Conservation (phyloP, 2,797 vertebrate genomes). For the Falco peregrinus region DNA sequence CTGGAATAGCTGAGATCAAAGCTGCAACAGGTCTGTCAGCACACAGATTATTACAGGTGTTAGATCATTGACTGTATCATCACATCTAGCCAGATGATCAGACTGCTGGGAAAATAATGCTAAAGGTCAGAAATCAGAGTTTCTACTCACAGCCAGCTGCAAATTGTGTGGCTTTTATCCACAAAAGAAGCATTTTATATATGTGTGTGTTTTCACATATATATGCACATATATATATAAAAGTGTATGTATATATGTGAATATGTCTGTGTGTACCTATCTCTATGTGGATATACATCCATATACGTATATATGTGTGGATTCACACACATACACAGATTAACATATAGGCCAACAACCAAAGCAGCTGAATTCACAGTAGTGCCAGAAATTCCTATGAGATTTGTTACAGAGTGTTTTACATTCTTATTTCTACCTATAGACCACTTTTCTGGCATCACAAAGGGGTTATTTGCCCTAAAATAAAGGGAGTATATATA, state of each 20-base stretch:
- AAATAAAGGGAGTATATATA: not conserved
- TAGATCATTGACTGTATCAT: not conserved
- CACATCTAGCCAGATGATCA: not conserved
- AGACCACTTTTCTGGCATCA: not conserved
- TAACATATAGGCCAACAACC: not conserved
- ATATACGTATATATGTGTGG: not conserved
- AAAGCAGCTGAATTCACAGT: not conserved
- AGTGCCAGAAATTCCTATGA: not conserved
- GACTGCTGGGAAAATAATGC: not conserved
- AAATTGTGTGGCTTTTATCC: not conserved
- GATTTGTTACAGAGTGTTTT: not conserved
- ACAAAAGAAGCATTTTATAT: not conserved
- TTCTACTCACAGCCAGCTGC: not conserved
- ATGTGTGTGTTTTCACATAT: not conserved
- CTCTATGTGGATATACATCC: not conserved
- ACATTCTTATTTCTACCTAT: not conserved
- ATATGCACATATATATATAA: no score
- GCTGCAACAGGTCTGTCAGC: not conserved
- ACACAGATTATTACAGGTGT: not conserved
- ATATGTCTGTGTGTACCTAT: not conserved
- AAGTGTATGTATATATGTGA: not conserved
- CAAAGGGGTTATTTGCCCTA: not conserved
- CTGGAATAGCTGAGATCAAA: not conserved
- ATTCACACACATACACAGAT: not conserved
- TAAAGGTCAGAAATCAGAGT: not conserved